Evolutionary conservation across 2,888 invertebrate species (phyloP).

Genomic region (Drosophila neotestacea): DNA sequence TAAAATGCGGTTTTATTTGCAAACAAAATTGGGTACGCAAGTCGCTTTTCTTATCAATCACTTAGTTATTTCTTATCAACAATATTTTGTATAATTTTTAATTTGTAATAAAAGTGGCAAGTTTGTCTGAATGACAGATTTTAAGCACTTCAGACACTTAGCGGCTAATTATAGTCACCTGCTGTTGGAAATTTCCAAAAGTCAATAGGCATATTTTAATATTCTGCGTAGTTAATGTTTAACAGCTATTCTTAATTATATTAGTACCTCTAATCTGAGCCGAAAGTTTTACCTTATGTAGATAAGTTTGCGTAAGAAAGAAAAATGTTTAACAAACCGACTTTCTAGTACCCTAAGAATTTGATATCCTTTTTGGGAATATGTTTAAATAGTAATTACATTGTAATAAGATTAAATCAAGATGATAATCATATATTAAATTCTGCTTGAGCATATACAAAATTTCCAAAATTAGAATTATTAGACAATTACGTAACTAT

Average conservation of each 20-base stretch:
- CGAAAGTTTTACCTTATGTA: not conserved
- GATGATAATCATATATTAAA: not conserved
- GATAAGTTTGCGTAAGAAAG: not conserved
- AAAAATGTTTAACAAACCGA: not conserved
- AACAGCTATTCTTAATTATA: not conserved
- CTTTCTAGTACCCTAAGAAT: not conserved
- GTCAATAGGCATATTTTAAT: not conserved
- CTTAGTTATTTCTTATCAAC: not conserved
- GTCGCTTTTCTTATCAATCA: not conserved
- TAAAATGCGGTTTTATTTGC: not conserved
- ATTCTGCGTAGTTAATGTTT: not conserved
- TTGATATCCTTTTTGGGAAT: not conserved
- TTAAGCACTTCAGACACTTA: not conserved
- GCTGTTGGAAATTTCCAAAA: slow-evolving; percentile 14
- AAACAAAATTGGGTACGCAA: not conserved
- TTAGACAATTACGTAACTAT: slow-evolving; percentile 27
- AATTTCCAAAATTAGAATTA: not conserved
- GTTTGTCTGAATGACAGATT: not conserved
- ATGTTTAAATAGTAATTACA: not conserved
- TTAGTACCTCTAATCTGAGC: not conserved
- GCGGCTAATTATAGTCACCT: not conserved
- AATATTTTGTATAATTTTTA: not conserved
- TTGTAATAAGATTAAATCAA: not conserved
- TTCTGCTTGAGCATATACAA: not conserved
- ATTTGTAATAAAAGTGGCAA: not conserved